A percentile compares a stretch with the other conserved stretches of the same genome.
Evolutionary conservation across 2,888 invertebrate species (phyloP).

Genomic region (Agrilus biguttatus): DNA sequence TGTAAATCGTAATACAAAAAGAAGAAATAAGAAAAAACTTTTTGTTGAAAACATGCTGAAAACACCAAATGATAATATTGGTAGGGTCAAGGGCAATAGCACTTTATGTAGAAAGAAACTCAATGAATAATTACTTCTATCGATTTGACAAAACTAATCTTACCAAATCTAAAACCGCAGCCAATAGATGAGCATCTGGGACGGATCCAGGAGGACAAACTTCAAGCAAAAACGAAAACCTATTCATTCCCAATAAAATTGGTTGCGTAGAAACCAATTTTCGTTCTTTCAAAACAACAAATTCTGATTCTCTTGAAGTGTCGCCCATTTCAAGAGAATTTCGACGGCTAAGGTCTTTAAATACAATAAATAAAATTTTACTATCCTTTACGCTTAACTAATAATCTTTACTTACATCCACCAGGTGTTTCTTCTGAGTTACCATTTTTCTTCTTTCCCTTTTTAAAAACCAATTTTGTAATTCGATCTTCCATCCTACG

Average conservation of each 20-base stretch:
- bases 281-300: conserved; percentile 76
- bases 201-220: conserved; percentile 92
- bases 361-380: not conserved
- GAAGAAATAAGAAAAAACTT: too few species aligned
- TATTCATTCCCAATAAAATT: conserved; percentile 74
- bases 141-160: conserved; percentile 13
- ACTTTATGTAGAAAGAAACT: too few species aligned
- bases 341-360: conserved; percentile 54
- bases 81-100: too few species aligned
- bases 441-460: conserved; percentile 76
- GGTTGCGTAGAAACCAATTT: conserved; percentile 65
- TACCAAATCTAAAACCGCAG: conserved; percentile 87
- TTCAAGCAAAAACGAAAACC: conserved; percentile 86
- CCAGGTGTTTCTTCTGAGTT: conserved; percentile 76
- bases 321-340: conserved; percentile 73
- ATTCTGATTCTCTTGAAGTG: conserved; percentile 71
- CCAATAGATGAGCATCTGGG: conserved; percentile 91
- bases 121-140: too few species aligned
- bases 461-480: conserved; percentile 69
- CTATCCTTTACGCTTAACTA: not conserved
- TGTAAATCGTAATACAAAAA: too few species aligned
- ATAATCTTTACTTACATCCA: conserved; percentile 41
- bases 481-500: conserved; percentile 82
- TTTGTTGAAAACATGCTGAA: too few species aligned
- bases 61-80: too few species aligned